Evolutionary conservation across 2,888 invertebrate genomes (phyloP).

Genomic region (Caenorhabditis sp.): DNA sequence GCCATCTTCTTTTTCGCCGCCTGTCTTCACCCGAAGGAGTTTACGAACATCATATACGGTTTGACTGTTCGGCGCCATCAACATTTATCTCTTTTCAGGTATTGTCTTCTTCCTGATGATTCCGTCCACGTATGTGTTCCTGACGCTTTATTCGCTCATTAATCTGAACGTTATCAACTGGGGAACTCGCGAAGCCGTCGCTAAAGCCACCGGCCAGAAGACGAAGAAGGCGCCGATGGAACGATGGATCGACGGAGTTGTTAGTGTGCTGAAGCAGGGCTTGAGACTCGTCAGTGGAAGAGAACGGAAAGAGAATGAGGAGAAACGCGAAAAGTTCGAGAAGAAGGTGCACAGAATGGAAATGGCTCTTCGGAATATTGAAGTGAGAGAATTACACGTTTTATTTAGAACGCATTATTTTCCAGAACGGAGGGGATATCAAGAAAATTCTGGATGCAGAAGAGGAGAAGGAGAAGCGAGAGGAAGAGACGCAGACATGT

Average conservation of each 20-base stretch:
- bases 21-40: constrained; percentile 85
- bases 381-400: constrained; percentile 9
- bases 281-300: constrained; percentile 28
- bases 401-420: neutral
- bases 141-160: constrained; percentile 92
- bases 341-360: constrained; percentile 57
- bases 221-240: constrained; percentile 57
- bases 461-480: constrained; percentile 25
- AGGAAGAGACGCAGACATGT: constrained; percentile 41
- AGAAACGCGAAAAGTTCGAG: constrained; percentile 54
- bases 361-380: constrained; percentile 44
- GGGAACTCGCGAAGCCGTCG: constrained; percentile 89
- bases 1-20: constrained; percentile 82
- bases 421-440: constrained; percentile 44
- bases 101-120: constrained; percentile 90
- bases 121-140: constrained; percentile 93
- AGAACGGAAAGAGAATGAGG: constrained; percentile 43
- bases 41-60: constrained; percentile 78
- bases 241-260: constrained; percentile 28
- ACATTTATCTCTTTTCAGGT: constrained; percentile 12
- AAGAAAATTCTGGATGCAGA: constrained; percentile 51
- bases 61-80: neutral
- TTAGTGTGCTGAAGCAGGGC: constrained; percentile 17
- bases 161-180: constrained; percentile 94
- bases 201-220: constrained; percentile 79